Evolutionary conservation across 1,140 invertebrate genomes (phyloP).

Genomic region (Polyergus mexicanus): DNA sequence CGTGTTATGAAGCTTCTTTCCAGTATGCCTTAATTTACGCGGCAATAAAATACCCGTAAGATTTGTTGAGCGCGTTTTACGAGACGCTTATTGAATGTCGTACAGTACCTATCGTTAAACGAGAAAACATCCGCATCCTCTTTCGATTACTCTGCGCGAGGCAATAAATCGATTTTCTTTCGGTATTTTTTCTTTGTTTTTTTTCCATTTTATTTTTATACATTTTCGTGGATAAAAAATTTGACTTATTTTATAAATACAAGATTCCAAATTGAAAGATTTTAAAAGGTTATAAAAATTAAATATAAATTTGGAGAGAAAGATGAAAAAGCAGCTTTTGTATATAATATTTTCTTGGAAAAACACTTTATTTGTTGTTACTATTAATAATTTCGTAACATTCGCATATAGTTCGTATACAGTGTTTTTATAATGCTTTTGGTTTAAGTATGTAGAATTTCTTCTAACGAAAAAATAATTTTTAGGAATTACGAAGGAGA

Average conservation of each 20-base stretch:
- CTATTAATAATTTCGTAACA: neutral
- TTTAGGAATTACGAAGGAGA: neutral
- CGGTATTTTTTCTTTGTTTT: neutral
- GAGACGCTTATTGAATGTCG: conserved; percentile 56
- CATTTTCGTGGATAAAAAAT: too few relatives aligned
- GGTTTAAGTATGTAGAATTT: neutral
- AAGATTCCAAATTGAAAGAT: neutral
- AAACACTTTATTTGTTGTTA: neutral
- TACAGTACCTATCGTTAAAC: conserved; percentile 34
- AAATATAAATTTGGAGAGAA: neutral
- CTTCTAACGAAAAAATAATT: neutral
- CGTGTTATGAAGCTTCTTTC: conserved; percentile 46
- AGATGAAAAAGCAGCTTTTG: neutral
- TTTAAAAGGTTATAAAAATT: neutral
- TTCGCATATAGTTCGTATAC: neutral
- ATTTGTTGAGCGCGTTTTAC: conserved; percentile 52
- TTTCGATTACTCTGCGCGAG: neutral
- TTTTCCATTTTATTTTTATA: conserved; percentile 20
- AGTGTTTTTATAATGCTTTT: neutral
- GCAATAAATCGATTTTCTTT: neutral
- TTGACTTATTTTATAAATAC: neutral
- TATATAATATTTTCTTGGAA: neutral
- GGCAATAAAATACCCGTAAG: conserved; percentile 47
- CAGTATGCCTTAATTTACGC: conserved; percentile 47
- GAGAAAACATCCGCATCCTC: conserved; percentile 25